A percentile compares a stretch with the other conserved stretches of the same genome.
phyloP scores from a whole-genome alignment of 2,888 invertebrate genomes.

The Tanytarsus gracilentus region DNA sequence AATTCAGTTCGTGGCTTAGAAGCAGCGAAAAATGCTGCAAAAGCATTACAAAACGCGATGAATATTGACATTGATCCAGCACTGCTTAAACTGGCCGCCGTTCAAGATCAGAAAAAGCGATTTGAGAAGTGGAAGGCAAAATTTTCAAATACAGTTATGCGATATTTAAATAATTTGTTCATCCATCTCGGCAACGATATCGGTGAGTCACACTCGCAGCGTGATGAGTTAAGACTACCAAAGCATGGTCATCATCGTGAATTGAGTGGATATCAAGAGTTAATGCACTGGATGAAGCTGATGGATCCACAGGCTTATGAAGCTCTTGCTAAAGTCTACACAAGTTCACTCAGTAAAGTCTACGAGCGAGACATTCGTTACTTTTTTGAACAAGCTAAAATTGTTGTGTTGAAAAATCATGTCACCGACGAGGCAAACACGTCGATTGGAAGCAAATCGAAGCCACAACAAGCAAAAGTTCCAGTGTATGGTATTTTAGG shows the following conservation, averaged over 20 bases:
- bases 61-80: constrained; percentile 57
- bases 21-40: constrained; percentile 60
- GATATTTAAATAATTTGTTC: constrained; percentile 89
- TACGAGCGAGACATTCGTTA: constrained; percentile 77
- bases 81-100: constrained; percentile 58
- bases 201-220: constrained; percentile 49
- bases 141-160: constrained; percentile 73
- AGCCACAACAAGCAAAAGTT: constrained; percentile 36
- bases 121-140: constrained; percentile 68
- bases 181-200: constrained; percentile 81
- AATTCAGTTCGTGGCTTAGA: constrained; percentile 53
- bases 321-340: constrained; percentile 74
- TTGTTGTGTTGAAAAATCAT: constrained; percentile 29
- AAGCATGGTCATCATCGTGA: constrained; percentile 74
- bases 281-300: constrained; percentile 86
- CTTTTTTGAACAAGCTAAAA: constrained; percentile 59
- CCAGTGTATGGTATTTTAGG: constrained; percentile 47
- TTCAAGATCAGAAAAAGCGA: constrained; percentile 69
- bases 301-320: constrained; percentile 77
- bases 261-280: constrained; percentile 74
- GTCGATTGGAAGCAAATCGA: constrained; percentile 39
- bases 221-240: constrained; percentile 57
- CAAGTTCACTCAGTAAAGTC: constrained; percentile 70
- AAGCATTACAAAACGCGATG: constrained; percentile 65
- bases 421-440: constrained; percentile 42